A percentile compares a stretch with the other conserved stretches of the same genome.
These are phyloP conservation scores for Ectobius pallidus DNA, from an alignment of 2,888 invertebrate species.

Conservation along the genomic window DNA sequence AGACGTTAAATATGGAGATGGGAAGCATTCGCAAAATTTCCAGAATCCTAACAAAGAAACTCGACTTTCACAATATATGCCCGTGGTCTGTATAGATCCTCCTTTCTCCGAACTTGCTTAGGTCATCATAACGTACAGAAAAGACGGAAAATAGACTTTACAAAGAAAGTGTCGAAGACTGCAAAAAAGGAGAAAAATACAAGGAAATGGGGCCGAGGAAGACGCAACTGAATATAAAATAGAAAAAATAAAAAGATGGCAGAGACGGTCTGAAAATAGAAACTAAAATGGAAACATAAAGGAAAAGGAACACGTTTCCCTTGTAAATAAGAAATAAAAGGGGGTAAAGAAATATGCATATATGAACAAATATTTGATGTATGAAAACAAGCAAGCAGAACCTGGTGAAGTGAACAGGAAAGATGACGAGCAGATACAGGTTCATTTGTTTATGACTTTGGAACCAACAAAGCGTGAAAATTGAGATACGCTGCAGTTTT, in stretches of 20 bases:
- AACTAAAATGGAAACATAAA: neutral
- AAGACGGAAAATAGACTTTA: neutral
- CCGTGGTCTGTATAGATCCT: neutral
- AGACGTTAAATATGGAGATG: too few relatives aligned
- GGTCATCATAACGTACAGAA: neutral
- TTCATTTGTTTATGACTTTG: neutral
- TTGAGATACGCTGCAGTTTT: too few relatives aligned
- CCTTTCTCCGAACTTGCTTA: neutral
- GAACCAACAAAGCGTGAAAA: neutral
- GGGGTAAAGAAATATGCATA: neutral
- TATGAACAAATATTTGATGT: conserved; percentile 5
- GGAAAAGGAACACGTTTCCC: neutral
- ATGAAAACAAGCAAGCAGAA: neutral
- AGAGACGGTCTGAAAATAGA: too few relatives aligned
- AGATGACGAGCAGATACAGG: neutral
- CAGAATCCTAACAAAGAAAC: neutral
- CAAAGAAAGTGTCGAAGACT: neutral
- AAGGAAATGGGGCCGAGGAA: neutral
- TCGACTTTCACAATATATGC: neutral
- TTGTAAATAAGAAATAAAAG: neutral
- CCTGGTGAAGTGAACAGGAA: neutral
- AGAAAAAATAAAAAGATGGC: neutral
- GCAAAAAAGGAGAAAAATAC: neutral
- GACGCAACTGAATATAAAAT: neutral
- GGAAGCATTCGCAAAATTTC: too few relatives aligned